phyloP scores from a whole-genome alignment of 2,113 vertebrate genomes.

The Seriola rivoliana region DNA sequence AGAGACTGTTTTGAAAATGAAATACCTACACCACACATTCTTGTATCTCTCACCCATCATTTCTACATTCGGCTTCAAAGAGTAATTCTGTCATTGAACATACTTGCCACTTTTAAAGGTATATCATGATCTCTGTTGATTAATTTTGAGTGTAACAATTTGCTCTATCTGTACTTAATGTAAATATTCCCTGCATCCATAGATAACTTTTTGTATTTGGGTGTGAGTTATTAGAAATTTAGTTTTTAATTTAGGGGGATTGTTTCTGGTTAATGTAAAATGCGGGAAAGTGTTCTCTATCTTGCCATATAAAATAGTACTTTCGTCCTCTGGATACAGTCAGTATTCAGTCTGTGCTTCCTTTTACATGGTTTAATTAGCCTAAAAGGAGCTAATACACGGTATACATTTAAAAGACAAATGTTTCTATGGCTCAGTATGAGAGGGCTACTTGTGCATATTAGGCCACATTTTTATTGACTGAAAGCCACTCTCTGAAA shows the following conservation, averaged over 20 bases:
- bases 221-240: no score
- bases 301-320: not conserved
- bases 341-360: constrained; percentile 4
- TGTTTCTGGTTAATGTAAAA: not conserved
- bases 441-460: constrained; percentile 39
- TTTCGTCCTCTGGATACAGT: not conserved
- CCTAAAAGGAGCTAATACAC: constrained; percentile 44
- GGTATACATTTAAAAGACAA: constrained; percentile 62
- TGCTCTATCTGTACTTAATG: no score
- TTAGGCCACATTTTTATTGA: constrained; percentile 47
- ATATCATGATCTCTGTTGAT: no score
- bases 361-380: constrained; percentile 47
- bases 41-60: no score
- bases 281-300: not conserved
- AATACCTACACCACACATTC: no score
- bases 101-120: no score
- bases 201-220: no score
- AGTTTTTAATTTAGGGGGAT: not conserved
- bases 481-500: constrained; percentile 28
- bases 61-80: no score
- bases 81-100: no score
- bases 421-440: constrained; percentile 39
- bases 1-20: no score
- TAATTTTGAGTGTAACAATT: no score
- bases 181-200: no score